Evolutionary conservation across 1,140 invertebrate genomes (phyloP).

Genomic region (Bombus sylvicola): DNA sequence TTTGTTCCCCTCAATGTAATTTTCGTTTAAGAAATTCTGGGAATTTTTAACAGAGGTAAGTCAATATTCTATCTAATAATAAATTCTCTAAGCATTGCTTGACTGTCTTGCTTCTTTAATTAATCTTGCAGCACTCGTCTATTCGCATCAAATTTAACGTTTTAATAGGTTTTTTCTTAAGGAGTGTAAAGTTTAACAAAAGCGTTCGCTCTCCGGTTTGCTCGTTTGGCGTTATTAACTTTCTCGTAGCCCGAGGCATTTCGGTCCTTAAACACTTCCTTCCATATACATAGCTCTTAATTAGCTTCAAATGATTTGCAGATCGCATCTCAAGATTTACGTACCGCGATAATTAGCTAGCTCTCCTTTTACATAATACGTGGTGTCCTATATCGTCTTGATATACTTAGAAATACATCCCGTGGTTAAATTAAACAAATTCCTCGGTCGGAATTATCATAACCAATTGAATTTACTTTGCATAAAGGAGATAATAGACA

Average conservation of each 20-base stretch:
- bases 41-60: background rate
- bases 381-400: background rate
- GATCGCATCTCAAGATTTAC: background rate
- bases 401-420: background rate
- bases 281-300: background rate
- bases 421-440: background rate
- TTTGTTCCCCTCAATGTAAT: background rate
- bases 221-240: background rate
- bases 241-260: background rate
- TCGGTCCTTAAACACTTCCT: background rate
- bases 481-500: background rate
- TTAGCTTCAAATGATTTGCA: slow-evolving; percentile 11
- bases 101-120: background rate
- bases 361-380: background rate
- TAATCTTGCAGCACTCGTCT: no score
- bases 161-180: background rate
- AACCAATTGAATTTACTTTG: background rate
- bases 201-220: background rate
- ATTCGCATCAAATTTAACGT: background rate
- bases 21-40: no score
- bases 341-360: background rate
- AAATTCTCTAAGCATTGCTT: background rate
- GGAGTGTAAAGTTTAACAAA: background rate
- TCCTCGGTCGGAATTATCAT: background rate
- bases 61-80: background rate